Evolutionary conservation across 2,888 invertebrate species (phyloP).

Genomic region (Chelonus formosanus): DNA sequence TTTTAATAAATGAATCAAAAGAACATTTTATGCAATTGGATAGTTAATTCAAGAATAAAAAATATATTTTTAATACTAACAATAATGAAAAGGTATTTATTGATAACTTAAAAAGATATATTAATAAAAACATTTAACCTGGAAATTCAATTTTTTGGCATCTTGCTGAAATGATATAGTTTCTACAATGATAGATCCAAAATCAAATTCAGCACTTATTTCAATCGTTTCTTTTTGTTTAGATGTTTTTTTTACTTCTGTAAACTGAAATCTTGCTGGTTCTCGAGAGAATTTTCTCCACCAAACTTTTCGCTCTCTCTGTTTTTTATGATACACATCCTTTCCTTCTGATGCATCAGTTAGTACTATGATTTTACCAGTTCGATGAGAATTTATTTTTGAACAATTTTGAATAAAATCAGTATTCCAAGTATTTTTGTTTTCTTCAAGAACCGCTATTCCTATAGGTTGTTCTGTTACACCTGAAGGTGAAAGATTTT

Average conservation of each 20-base stretch:
- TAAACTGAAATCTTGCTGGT: slow-evolving; percentile 75
- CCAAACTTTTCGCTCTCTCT: slow-evolving; percentile 82
- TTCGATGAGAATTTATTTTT: slow-evolving; percentile 45
- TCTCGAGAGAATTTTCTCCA: slow-evolving; percentile 77
- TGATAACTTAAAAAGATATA: too few relatives aligned
- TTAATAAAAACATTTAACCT: slow-evolving; percentile 37
- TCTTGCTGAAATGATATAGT: slow-evolving; percentile 63
- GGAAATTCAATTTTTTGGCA: slow-evolving; percentile 46
- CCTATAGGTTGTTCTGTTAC: slow-evolving; percentile 51
- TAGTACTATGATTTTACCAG: slow-evolving; percentile 49
- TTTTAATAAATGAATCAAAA: too few relatives aligned
- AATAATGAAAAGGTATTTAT: too few relatives aligned
- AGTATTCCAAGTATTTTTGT: slow-evolving; percentile 50
- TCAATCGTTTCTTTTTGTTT: slow-evolving; percentile 67
- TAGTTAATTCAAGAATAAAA: too few relatives aligned
- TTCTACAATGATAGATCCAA: slow-evolving; percentile 73
- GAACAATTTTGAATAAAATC: slow-evolving; percentile 32
- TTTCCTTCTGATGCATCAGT: slow-evolving; percentile 64
- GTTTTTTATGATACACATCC: slow-evolving; percentile 78
- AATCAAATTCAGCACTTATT: slow-evolving; percentile 73
- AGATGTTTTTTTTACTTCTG: slow-evolving; percentile 67
- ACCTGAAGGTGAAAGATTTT: slow-evolving; percentile 39
- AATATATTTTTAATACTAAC: too few relatives aligned
- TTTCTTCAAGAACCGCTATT: slow-evolving; percentile 48
- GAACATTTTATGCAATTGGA: too few relatives aligned